Conservation (phyloP, 2,888 invertebrate species). For the Embidobia sp. region DNA sequence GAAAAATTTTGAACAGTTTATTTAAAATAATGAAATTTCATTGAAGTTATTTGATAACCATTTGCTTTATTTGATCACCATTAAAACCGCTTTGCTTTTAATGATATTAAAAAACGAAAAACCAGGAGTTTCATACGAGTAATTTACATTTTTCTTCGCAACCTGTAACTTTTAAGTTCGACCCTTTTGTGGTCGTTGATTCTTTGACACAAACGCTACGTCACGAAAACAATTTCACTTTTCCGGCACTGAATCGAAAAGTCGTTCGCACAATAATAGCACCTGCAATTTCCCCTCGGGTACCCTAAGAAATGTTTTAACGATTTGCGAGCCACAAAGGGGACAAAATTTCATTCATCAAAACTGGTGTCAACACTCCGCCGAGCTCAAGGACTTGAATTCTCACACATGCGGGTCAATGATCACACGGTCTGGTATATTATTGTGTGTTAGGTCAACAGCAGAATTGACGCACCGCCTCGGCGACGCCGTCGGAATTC, state of each 20-base stretch:
- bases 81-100: too few species aligned
- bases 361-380: constrained; percentile 1
- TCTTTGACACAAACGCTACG: too few species aligned
- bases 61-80: too few species aligned
- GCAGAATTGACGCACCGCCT: not conserved
- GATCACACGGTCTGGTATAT: constrained; percentile 38
- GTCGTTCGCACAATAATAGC: not conserved
- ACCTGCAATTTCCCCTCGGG: not conserved
- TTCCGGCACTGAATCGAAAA: not conserved
- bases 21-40: too few species aligned
- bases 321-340: constrained; percentile 6
- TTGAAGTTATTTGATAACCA: too few species aligned
- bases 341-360: constrained; percentile 16
- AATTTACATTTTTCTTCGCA: too few species aligned
- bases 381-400: constrained; percentile 16
- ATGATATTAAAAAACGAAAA: too few species aligned
- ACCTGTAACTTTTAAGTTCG: too few species aligned
- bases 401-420: constrained; percentile 38
- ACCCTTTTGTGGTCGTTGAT: too few species aligned
- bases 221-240: not conserved
- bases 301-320: not conserved
- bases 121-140: too few species aligned
- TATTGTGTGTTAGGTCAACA: constrained; percentile 32
- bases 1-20: too few species aligned
- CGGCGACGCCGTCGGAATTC: constrained; percentile 7